Base-by-base conservation (phyloP, 1,140 invertebrate species). In the Leucophenga varia region DNA sequence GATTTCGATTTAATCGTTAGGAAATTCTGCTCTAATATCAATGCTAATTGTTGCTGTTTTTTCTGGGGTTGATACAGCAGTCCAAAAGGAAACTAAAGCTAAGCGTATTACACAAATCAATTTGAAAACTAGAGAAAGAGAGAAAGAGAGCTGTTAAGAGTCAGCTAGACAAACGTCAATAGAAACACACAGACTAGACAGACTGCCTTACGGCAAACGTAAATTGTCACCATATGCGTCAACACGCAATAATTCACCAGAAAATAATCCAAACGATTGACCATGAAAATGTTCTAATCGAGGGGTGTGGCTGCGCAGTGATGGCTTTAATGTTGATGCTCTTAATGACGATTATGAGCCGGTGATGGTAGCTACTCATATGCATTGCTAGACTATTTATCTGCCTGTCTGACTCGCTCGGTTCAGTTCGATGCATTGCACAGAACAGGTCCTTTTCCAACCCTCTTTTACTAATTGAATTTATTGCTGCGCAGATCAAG, bases 201-300 rank as follows among this genome's bases (percentile, higher is more conserved):
- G n/a, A n/a, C 18, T 35, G 43, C 28, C 46, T 48, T 37, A 50
- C 47, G 56, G 49, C 43, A 47, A 52, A 38, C 49, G 52, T 46
- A 74, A 74, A 72, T 74, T 74, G 65, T 70, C 68, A 74, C 65
- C 72, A 74, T 74, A 74, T 74, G 72, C 72, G 72, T 72, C 71
- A 74, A 74, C 72, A 74, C 72, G 68, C 71, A 74, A 74, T 74
- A 74, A 74, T 69, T 74, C 71, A 74, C 72, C 72, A 74, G 71
- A 74, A 72, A 74, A 65, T 70, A 73, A 72, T 74, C 60, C 68
- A 72, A 70, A 72, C 71, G 70, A 74, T 74, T 72, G 68, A 67
- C 67, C 67, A 74, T 43, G 40, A 19, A 16, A 21, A 47, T 52
- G 43, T 31, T 12, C 60, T 72, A 64, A 72, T 73, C 51, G 50